These are phyloP conservation scores for Acronicta alni DNA, from an alignment of 2,888 invertebrate genomes.

Conservation along the genomic window DNA sequence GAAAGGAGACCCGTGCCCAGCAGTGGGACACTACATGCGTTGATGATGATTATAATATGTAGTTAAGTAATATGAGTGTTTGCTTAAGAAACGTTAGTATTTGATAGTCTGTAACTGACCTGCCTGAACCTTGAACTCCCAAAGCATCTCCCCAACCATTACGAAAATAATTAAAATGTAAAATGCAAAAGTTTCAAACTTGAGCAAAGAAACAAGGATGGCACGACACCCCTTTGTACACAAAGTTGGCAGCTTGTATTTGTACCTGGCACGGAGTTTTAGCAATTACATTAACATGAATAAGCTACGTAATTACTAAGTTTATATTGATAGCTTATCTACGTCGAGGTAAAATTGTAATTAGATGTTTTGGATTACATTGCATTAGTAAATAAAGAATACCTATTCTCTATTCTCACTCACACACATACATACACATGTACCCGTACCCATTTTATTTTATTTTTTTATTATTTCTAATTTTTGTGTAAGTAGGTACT, in stretches of 20 bases:
- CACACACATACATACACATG: too few species aligned
- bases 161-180: constrained; percentile 39
- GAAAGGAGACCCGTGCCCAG: too few species aligned
- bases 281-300: constrained; percentile 43
- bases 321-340: constrained; percentile 12
- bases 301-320: constrained; percentile 36
- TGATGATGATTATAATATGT: too few species aligned
- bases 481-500: too few species aligned
- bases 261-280: constrained; percentile 41
- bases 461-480: too few species aligned
- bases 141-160: constrained; percentile 1
- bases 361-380: neutral
- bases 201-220: constrained; percentile 34
- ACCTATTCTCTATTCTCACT: too few species aligned
- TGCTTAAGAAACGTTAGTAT: too few species aligned
- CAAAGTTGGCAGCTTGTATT: constrained; percentile 21
- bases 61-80: too few species aligned
- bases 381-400: too few species aligned
- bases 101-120: neutral
- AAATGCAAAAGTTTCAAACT: constrained; percentile 34
- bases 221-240: constrained; percentile 31
- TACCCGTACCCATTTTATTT: too few species aligned
- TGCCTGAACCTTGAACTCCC: constrained; percentile 1
- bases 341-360: constrained; percentile 8
- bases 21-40: too few species aligned